Evolutionary conservation across 1,140 invertebrate genomes (phyloP), one percentile per base, ranked within the genome.

Genomic region (Nylanderia fulva): DNA sequence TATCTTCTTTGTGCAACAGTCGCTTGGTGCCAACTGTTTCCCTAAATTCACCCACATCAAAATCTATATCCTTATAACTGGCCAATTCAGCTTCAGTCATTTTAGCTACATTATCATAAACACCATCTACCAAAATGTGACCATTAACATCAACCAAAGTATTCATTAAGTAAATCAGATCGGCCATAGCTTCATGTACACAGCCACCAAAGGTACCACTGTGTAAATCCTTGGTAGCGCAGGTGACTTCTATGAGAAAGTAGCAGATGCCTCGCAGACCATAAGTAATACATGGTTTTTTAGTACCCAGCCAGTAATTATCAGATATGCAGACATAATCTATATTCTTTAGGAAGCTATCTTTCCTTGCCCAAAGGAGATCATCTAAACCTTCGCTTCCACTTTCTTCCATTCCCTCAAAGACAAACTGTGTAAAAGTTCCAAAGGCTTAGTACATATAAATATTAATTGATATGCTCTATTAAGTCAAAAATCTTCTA

Each of bases 361-460:
- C 95, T 93, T 98, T 98, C 85, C 96, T 95, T 5, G 96, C 93
- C 85, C 96, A 95, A 1, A 99, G 95, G 18, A 99, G 94, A 3
- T 98, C 97, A 93, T 99, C 98, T 13, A 99, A 95, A 39, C 99
- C 99, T 94, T 98, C 98, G 85, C 98, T 99, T 8, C 99, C 99
- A 91, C 97, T 98, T 94, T 99, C 99, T 95, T 99, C 99, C 99
- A 99, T 99, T 61, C 98, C 99, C 96, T 99, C 99, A 93, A 99
- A 98, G 24, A 98, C 96, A 95, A 99, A 99, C 96, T 98, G 5
- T 18, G 91, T 52, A 95, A 94, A 85, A 15, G 21, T 52, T 54
- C 2, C n/a, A 72, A 5, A 48, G 45, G 5, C 15, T 48, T 48
- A 48, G 0, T 29, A 15, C 29, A 80, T 71, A 71, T 48, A 68